A percentile compares a stretch with the other conserved stretches of the same genome.
Evolutionary conservation across 2,113 vertebrate species (phyloP).

Genomic region (Podocnemis expansa): DNA sequence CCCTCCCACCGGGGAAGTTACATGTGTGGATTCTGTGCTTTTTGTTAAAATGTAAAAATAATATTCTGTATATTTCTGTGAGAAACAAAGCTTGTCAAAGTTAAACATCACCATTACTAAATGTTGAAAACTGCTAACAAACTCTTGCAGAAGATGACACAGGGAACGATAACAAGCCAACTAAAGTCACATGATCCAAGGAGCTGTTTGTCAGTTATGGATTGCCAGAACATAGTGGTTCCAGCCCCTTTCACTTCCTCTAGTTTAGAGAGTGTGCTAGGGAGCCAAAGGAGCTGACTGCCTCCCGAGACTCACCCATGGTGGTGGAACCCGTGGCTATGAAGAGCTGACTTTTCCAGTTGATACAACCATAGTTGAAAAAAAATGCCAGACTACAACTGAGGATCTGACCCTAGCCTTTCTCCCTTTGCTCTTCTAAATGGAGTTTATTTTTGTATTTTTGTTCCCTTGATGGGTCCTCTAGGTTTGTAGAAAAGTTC

Average conservation of each 20-base stretch:
- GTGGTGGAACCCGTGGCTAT: neutral
- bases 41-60: neutral
- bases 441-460: neutral
- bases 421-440: neutral
- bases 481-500: neutral
- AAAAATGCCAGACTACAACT: neutral
- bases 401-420: neutral
- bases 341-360: neutral
- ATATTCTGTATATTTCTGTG: neutral
- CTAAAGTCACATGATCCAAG: neutral
- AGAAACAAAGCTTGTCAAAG: rapidly evolving
- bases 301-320: neutral
- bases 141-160: neutral
- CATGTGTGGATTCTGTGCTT: neutral
- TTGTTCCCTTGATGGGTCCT: neutral
- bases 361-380: neutral
- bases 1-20: neutral
- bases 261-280: too few species aligned
- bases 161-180: neutral
- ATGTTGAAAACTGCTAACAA: neutral
- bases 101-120: rapidly evolving
- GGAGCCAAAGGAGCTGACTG: neutral
- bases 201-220: rapidly evolving
- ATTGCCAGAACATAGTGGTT: neutral
- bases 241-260: neutral